Evolutionary conservation across 2,113 vertebrate species (phyloP).

Genomic region (Rhegmatorhina hoffmannsi): DNA sequence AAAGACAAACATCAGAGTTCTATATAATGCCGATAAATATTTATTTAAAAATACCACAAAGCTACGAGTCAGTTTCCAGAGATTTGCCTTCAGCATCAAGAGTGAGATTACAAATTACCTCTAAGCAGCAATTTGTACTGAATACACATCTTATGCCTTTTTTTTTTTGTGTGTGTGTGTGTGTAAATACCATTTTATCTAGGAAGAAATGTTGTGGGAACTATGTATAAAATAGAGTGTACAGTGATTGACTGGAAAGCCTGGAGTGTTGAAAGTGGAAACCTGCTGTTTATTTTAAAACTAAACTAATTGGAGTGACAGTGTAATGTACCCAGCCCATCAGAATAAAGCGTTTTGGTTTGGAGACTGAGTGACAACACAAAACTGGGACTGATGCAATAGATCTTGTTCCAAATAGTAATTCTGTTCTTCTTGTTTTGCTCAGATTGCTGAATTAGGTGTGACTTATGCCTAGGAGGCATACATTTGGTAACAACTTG

Average conservation of each 20-base stretch:
- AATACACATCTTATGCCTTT: background rate
- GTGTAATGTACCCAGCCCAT: background rate
- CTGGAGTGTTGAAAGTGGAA: conserved; percentile 47
- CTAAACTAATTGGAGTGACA: conserved; percentile 31
- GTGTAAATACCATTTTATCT: background rate
- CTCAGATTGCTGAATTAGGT: conserved; percentile 62
- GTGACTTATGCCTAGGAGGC: conserved; percentile 58
- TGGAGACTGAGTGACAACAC: conserved; percentile 40
- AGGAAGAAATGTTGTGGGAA: conserved; percentile 11
- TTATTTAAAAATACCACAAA: background rate
- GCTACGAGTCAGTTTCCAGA: background rate
- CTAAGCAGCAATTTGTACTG: background rate
- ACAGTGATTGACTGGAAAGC: conserved; percentile 8
- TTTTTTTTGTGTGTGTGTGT: background rate
- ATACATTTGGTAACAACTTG: conserved; percentile 15
- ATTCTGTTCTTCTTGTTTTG: conserved; percentile 41
- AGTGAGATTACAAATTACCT: background rate
- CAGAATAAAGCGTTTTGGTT: conserved; percentile 12
- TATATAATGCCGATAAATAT: background rate
- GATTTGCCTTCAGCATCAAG: background rate
- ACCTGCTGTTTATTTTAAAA: conserved; percentile 57
- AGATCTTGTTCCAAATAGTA: conserved; percentile 52
- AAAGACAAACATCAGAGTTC: conserved; percentile 15
- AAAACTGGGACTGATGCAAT: background rate
- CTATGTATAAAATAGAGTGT: background rate